Evolutionary conservation across 92 coral and sea anemone species (phyloP), one percentile per base, ranked within the genome.

Genomic region (Zoanthus solanderi): DNA sequence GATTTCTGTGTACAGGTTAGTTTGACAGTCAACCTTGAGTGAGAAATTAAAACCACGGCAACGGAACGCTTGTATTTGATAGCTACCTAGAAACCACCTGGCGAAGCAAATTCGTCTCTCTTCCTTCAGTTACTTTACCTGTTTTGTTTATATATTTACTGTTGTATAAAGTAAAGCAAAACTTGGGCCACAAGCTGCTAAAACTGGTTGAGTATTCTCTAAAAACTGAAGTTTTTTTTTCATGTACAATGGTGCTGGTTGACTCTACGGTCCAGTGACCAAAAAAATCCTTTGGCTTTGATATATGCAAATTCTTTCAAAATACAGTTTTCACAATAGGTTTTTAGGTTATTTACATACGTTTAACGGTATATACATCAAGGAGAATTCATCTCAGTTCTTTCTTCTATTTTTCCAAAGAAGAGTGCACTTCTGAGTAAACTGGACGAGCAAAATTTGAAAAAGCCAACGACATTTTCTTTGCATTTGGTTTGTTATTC

Each of bases 11-110:
- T 34, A 13, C 16, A 66, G 4, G 44, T 65, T 53, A 44, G 52
- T 37, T 12, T 16, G 9, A 46, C 11, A 12, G 23, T 16, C n/a
- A 48, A 74, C 5, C 74, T n/a, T 10, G 54, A 23, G 75, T n/a
- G 9, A 63, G 28, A 66, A 47, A 45, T 29, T 46, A 66, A 80
- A 80, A 46, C 85, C 85, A 81, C 85, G 50, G 85, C 85, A 81
- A 81, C 85, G 75, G 44, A 80, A 81, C 85, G 85, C 85, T 63
- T 60, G n/a, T 14, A 14, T 28, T 4, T 9, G 4, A 47, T 46
- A 12, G 85, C 76, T 81, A 65, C 85, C 75, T 81, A 81, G 85
- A 81, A 65, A 81, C 85, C 75, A 81, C 71, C 18, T 46, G 57
- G 13, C 52, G 57, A 28, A 14, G 18, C 74, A 10, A 32, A 57